Evolutionary conservation across 2,797 vertebrate genomes (phyloP).

Genomic region (Atherinosoma microstoma): DNA sequence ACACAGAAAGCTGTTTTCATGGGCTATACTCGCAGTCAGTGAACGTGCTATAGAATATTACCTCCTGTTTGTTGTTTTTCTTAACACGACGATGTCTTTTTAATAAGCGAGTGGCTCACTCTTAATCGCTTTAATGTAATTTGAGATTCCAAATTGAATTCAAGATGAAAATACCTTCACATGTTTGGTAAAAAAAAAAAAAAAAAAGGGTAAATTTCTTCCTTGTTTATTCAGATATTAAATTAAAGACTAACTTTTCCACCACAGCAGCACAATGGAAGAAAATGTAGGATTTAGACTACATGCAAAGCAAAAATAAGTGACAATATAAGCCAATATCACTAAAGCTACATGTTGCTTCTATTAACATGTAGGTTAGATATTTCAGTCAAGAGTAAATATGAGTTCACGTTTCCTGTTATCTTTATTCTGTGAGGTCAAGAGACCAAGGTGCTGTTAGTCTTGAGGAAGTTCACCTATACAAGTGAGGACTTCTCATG

Average conservation of each 20-base stretch:
- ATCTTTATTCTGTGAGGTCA: slow-evolving; percentile 31
- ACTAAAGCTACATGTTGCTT: neutral
- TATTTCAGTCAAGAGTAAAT: neutral
- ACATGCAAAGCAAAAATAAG: neutral
- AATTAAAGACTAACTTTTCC: neutral
- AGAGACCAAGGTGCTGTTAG: neutral
- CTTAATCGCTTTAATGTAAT: neutral
- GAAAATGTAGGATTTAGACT: no score
- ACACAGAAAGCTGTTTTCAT: neutral
- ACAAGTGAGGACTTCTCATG: slow-evolving; percentile 31
- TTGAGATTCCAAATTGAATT: neutral
- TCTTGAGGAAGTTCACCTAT: no score
- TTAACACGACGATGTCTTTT: neutral
- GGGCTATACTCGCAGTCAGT: neutral
- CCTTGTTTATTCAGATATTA: no score
- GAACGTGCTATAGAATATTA: neutral
- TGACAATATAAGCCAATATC: neutral
- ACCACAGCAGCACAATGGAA: neutral
- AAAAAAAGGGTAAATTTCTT: neutral
- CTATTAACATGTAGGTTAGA: slow-evolving; percentile 22
- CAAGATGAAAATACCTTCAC: neutral
- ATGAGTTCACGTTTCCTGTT: slow-evolving; percentile 11
- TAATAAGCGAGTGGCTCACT: neutral
- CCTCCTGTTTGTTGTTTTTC: neutral
- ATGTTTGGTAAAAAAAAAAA: neutral